Evolutionary conservation across 1,140 invertebrate genomes (phyloP), one percentile per base, ranked within the genome.

Genomic region (Ceratosolen solmsi): DNA sequence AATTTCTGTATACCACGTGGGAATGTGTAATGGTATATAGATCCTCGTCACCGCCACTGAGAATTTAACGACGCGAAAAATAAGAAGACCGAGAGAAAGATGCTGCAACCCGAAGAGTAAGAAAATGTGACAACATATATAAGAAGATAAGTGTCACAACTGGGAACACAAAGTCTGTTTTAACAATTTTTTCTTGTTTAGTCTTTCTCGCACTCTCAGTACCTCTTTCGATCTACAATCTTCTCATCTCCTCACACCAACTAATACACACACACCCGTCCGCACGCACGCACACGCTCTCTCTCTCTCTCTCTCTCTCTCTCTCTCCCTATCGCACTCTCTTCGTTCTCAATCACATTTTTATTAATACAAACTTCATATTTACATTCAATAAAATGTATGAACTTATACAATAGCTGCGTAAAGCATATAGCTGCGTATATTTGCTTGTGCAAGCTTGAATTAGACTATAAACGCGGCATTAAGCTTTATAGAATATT

Each of bases 101-200:
- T 73, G 25, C 27, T 60, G 82, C 56, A 79, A 80, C 81, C 71
- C 65, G 82, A 75, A 76, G 82, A 84, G 49, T 74, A 60, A 81
- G 84, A 85, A 85, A 84, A 85, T 86, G 84, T 80, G 79, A 49
- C 75, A 33, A 38, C 41, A 83, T 83, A 83, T 75, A 81, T 81
- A 86, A 86, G 80, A 83, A 86, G 86, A 87, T 86, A 86, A 87
- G 86, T 85, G 84, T 86, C 83, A 79, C 86, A 83, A 82, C 83
- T 84, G 86, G 86, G 86, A 85, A 86, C 84, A 83, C 71, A 79
- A 82, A 84, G 84, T 82, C 80, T 82, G 38, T 49, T 76, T 72
- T 83, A 75, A 71, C 81, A 38, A 68, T 38, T 68, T 68, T 68
- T 68, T 68, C 63, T 68, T 68, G 36, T 38, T 68, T 76, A 76